Evolutionary conservation across 1,140 invertebrate genomes (phyloP).

Genomic region (Eubasilissa regina): DNA sequence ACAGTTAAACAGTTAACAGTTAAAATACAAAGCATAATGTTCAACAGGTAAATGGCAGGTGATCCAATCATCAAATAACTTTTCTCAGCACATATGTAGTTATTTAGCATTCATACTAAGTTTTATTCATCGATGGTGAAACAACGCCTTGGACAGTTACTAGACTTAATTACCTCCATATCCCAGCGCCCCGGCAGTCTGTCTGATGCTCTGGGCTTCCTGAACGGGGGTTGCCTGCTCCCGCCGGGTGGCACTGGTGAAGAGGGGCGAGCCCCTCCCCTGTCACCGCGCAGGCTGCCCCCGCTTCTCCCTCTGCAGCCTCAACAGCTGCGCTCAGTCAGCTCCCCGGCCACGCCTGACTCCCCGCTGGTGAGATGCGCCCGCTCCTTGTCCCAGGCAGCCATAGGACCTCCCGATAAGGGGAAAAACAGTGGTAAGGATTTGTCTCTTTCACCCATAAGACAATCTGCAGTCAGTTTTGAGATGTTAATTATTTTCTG

Average conservation of each 20-base stretch:
- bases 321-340: constrained; percentile 48
- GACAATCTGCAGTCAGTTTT: too few relatives aligned
- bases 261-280: constrained; percentile 55
- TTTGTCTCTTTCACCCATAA: too few relatives aligned
- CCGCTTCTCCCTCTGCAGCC: constrained; percentile 8
- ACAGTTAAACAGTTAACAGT: too few relatives aligned
- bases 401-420: constrained; percentile 50
- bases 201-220: constrained; percentile 78
- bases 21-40: too few relatives aligned
- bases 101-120: too few relatives aligned
- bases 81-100: too few relatives aligned
- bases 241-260: background rate
- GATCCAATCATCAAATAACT: too few relatives aligned
- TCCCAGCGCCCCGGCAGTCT: constrained; percentile 77
- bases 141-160: too few relatives aligned
- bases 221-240: constrained; percentile 62
- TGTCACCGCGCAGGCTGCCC: constrained; percentile 61
- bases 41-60: too few relatives aligned
- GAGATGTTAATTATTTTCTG: too few relatives aligned
- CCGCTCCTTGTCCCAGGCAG: constrained; percentile 54
- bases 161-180: too few relatives aligned
- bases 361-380: constrained; percentile 55
- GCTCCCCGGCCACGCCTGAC: constrained; percentile 59
- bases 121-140: too few relatives aligned
- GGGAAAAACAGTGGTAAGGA: constrained; percentile 32